These are phyloP conservation scores for Trissolcus brochymenae DNA, from an alignment of 2,888 invertebrate species.

Conservation along the genomic window DNA sequence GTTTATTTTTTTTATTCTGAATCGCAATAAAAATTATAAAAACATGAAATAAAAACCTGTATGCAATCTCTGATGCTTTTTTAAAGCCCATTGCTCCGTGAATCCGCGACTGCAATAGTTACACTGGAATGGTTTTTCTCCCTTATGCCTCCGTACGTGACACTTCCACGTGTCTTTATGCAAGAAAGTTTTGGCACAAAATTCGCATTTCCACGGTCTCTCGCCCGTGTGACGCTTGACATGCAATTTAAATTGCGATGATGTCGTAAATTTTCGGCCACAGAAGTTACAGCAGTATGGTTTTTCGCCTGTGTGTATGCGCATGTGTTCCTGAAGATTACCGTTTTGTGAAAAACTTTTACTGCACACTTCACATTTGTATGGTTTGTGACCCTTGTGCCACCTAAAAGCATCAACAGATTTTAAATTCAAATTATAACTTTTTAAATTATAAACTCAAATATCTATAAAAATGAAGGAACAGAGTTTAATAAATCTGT, in stretches of 20 bases:
- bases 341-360: constrained; percentile 88
- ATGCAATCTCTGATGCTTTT: constrained; percentile 82
- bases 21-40: neutral
- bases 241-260: constrained; percentile 84
- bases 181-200: constrained; percentile 79
- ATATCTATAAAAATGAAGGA: too few species aligned
- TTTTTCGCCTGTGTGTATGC: constrained; percentile 88
- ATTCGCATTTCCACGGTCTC: constrained; percentile 80
- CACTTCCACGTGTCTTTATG: constrained; percentile 82
- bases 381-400: constrained; percentile 85
- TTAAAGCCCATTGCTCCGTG: constrained; percentile 82
- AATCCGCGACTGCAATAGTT: constrained; percentile 79
- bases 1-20: neutral
- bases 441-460: too few species aligned
- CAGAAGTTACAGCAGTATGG: constrained; percentile 85
- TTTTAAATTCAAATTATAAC: neutral
- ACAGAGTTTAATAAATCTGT: too few species aligned
- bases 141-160: constrained; percentile 82
- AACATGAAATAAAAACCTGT: constrained; percentile 72
- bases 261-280: constrained; percentile 84
- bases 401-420: constrained; percentile 76
- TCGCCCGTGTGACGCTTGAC: constrained; percentile 81
- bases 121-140: constrained; percentile 82
- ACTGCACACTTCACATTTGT: constrained; percentile 82
- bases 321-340: constrained; percentile 85